Percentiles rank a stretch among this genome's conserved stretches.
Evolutionary conservation across 2,797 vertebrate genomes (phyloP).

Genomic region (Oophaga sylvatica): DNA sequence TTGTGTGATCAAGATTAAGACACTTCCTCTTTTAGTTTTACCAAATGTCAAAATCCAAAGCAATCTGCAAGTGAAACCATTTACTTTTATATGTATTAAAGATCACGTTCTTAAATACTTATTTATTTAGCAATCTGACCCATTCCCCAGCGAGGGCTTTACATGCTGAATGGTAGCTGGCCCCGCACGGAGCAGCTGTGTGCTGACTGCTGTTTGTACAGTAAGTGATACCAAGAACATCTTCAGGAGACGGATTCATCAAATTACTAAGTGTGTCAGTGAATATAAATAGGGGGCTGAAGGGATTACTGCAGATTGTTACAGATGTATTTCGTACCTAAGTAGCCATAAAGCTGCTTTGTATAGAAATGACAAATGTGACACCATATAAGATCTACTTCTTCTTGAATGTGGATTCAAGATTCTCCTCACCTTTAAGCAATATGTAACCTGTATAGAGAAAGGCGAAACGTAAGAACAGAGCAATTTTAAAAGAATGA

Average conservation of each 20-base stretch:
- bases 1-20: background rate
- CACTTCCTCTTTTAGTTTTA: constrained; percentile 10
- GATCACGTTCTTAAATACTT: constrained; percentile 46
- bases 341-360: constrained; percentile 54
- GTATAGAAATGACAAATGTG: constrained; percentile 53
- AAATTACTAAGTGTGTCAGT: constrained; percentile 58
- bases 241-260: constrained; percentile 56
- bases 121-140: constrained; percentile 56
- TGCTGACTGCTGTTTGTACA: constrained; percentile 58
- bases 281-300: constrained; percentile 60
- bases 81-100: constrained; percentile 25
- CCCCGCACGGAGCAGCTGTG: constrained; percentile 43
- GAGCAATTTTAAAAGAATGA: background rate
- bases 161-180: constrained; percentile 11
- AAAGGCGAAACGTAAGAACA: background rate
- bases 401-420: background rate
- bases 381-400: constrained; percentile 19
- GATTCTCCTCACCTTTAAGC: constrained; percentile 3
- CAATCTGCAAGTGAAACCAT: background rate
- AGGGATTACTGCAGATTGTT: constrained; percentile 59
- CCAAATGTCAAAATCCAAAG: background rate
- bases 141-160: constrained; percentile 19
- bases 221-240: constrained; percentile 59
- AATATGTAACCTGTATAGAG: background rate
- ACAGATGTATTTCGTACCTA: constrained; percentile 60